Percentiles rank a stretch among this genome's conserved stretches.
phyloP scores from a whole-genome alignment of 2,888 invertebrate species.

The Cheilosia scutellata region DNA sequence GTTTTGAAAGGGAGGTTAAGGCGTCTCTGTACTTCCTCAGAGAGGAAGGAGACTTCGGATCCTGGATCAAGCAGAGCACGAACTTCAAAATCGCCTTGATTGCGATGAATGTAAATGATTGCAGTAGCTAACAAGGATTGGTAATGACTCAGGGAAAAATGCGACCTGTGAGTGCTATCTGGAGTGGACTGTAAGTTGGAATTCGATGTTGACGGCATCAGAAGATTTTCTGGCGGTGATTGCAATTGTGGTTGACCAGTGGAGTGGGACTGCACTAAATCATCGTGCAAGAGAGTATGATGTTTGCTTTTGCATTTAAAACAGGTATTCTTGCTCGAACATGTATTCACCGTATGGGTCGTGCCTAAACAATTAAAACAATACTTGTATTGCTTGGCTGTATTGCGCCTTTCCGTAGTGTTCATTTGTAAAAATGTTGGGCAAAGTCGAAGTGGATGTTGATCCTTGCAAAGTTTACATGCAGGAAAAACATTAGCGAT shows the following conservation, averaged over 20 bases:
- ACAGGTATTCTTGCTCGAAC: constrained; percentile 23
- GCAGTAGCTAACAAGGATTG: constrained; percentile 46
- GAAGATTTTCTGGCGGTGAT: too few species aligned
- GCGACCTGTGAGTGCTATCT: not conserved
- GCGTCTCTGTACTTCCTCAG: constrained; percentile 11
- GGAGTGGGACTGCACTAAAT: not conserved
- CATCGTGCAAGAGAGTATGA: constrained; percentile 26
- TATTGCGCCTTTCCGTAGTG: not conserved
- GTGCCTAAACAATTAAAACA: constrained; percentile 20
- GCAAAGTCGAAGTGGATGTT: constrained; percentile 38
- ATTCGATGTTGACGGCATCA: not conserved
- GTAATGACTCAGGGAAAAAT: not conserved
- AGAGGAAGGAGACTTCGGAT: constrained; percentile 60
- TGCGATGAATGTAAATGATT: constrained; percentile 14
- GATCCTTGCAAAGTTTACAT: constrained; percentile 28
- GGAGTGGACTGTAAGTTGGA: constrained; percentile 14
- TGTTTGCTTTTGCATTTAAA: constrained; percentile 24
- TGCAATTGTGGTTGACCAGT: not conserved
- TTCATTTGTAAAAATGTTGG: constrained; percentile 19
- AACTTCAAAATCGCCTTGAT: constrained; percentile 3
- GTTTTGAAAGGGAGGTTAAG: not conserved
- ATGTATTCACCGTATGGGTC: not conserved
- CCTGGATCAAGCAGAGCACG: constrained; percentile 58
- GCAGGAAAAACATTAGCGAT: not conserved
- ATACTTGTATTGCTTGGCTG: not conserved